Evolutionary conservation across 2,888 invertebrate genomes (phyloP).

Genomic region (Protula sp.): DNA sequence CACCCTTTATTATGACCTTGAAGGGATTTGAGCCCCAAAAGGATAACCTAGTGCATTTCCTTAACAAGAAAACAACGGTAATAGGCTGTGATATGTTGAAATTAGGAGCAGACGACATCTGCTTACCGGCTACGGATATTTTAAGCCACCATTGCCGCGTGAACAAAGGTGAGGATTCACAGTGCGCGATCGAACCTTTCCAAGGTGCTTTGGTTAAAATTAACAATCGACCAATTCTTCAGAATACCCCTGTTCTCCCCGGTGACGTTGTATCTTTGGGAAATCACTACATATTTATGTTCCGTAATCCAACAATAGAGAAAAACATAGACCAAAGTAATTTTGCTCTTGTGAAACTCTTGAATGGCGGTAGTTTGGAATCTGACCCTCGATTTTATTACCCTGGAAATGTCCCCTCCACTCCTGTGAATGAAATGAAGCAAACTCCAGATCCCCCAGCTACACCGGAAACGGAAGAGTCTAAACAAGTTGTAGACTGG

Average conservation of each 20-base stretch:
- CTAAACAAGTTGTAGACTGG: neutral
- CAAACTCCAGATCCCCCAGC: neutral
- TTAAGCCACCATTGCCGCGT: constrained; percentile 29
- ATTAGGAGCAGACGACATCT: constrained; percentile 20
- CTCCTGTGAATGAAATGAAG: neutral
- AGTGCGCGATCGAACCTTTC: neutral
- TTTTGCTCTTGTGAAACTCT: neutral
- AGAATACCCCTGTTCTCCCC: neutral
- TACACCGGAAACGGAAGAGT: neutral
- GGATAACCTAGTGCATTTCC: neutral
- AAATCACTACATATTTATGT: neutral
- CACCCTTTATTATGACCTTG: neutral
- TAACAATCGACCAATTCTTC: neutral
- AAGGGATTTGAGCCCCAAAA: neutral
- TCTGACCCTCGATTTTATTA: neutral
- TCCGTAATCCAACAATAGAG: neutral
- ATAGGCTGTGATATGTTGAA: neutral
- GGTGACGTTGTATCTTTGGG: constrained; percentile 1
- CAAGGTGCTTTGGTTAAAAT: neutral
- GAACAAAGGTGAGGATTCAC: neutral
- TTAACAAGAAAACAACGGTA: neutral
- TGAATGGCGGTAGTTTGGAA: neutral
- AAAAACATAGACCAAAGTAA: neutral
- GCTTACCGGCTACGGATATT: constrained; percentile 36
- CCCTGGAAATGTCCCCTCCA: neutral